Conservation (phyloP, 2,888 invertebrate species). For the Melieria omissa region DNA sequence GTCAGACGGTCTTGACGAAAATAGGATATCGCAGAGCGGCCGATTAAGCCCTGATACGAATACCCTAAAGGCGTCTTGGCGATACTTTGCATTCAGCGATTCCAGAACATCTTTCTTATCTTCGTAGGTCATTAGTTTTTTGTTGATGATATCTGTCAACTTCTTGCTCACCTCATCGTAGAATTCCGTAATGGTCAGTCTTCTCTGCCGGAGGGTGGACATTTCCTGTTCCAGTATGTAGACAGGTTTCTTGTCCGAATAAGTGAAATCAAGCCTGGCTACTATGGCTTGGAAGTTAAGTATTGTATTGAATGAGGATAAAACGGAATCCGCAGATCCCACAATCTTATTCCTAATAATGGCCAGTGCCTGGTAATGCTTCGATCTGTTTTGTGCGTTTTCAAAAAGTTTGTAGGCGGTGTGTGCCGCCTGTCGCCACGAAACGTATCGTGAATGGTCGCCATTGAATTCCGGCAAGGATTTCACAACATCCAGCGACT, state of each 20-base stretch:
- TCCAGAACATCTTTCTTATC: conserved; percentile 23
- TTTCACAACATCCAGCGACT: conserved; percentile 20
- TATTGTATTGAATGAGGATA: conserved; percentile 23
- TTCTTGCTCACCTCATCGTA: conserved; percentile 36
- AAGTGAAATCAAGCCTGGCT: conserved; percentile 35
- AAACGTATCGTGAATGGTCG: conserved; percentile 35
- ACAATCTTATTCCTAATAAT: conserved; percentile 5
- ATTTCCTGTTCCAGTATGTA: conserved; percentile 33
- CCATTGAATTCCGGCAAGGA: conserved; percentile 26
- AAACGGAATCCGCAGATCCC: conserved; percentile 6
- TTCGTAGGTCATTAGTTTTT: conserved; percentile 28
- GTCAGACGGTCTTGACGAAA: conserved; percentile 33
- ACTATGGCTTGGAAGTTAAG: conserved; percentile 30
- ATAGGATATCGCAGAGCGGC: conserved; percentile 30
- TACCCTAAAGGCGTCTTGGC: conserved; percentile 28
- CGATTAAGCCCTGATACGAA: conserved; percentile 31
- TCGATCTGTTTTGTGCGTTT: background rate
- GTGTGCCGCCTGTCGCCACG: conserved; percentile 36
- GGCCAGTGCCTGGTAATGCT: conserved; percentile 12
- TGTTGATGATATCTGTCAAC: conserved; percentile 29
- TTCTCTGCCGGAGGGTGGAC: conserved; percentile 26
- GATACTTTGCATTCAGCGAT: conserved; percentile 37
- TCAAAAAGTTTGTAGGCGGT: conserved; percentile 13
- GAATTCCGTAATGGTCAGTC: conserved; percentile 20
- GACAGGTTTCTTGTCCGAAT: conserved; percentile 30